Evolutionary conservation across 2,797 vertebrate species (phyloP).

Genomic region (Eulemur rubriventer): DNA sequence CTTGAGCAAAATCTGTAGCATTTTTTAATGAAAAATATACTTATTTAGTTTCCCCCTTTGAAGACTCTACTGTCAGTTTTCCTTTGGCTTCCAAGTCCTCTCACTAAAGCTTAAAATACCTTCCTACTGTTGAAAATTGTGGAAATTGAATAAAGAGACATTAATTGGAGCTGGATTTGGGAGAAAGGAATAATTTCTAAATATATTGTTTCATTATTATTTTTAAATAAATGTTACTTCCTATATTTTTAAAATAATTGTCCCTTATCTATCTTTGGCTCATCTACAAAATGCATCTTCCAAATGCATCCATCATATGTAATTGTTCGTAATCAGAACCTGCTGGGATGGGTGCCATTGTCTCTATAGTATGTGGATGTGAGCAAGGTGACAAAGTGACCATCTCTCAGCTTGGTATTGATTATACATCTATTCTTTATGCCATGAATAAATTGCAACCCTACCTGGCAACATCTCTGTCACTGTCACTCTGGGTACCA

Average conservation of each 20-base stretch:
- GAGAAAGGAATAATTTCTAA: background rate
- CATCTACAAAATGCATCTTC: background rate
- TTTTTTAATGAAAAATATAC: background rate
- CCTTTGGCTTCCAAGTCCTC: background rate
- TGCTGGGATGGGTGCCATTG: background rate
- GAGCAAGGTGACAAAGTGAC: background rate
- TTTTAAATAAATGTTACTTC: background rate
- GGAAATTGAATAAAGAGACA: background rate
- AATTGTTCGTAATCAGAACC: background rate
- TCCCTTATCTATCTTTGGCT: background rate
- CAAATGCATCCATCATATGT: too few relatives aligned
- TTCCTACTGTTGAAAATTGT: background rate
- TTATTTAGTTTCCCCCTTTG: background rate
- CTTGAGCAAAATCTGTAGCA: background rate
- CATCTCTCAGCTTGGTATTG: background rate
- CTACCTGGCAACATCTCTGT: background rate
- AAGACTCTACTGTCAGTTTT: background rate
- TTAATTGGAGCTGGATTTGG: background rate
- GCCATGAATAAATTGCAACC: background rate
- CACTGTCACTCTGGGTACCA: background rate
- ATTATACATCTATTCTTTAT: background rate
- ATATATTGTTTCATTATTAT: background rate
- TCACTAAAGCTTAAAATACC: background rate
- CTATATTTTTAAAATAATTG: background rate
- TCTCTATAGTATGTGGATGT: rapidly evolving